phyloP scores from a whole-genome alignment of 2,888 invertebrate species.

The Dione vanillae region DNA sequence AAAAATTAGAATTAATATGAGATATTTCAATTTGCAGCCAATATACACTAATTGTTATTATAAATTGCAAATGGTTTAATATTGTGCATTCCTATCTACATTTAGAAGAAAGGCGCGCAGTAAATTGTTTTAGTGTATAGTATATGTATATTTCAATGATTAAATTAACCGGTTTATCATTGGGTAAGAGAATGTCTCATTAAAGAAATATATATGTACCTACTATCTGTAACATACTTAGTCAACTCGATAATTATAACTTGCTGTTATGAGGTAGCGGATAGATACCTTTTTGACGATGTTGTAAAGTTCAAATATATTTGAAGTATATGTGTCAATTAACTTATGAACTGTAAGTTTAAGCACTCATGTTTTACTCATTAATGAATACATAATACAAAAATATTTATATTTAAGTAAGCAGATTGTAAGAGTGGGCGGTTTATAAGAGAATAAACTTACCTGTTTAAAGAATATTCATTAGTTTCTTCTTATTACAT shows the following conservation, averaged over 20 bases:
- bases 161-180: conserved; percentile 1
- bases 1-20: not conserved
- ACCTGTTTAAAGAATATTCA: conserved; percentile 60
- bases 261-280: conserved; percentile 71
- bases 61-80: not conserved
- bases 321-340: conserved; percentile 12
- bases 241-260: conserved; percentile 71
- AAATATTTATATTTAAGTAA: conserved; percentile 64
- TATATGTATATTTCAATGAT: not conserved
- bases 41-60: not conserved
- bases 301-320: not conserved
- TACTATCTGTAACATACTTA: conserved; percentile 40
- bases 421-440: conserved; percentile 75
- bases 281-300: conserved; percentile 66
- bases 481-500: conserved; percentile 46
- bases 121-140: not conserved
- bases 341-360: conserved; percentile 21
- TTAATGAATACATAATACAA: conserved; percentile 39
- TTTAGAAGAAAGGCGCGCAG: not conserved
- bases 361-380: conserved; percentile 26
- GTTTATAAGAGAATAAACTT: conserved; percentile 63
- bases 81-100: no score
- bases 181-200: not conserved
- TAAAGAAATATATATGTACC: conserved; percentile 5
- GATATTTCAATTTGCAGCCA: not conserved